Percentiles rank a stretch among this genome's conserved stretches.
Evolutionary conservation across 2,797 vertebrate genomes (phyloP).

Genomic region (Threskiornis aethiopicus): DNA sequence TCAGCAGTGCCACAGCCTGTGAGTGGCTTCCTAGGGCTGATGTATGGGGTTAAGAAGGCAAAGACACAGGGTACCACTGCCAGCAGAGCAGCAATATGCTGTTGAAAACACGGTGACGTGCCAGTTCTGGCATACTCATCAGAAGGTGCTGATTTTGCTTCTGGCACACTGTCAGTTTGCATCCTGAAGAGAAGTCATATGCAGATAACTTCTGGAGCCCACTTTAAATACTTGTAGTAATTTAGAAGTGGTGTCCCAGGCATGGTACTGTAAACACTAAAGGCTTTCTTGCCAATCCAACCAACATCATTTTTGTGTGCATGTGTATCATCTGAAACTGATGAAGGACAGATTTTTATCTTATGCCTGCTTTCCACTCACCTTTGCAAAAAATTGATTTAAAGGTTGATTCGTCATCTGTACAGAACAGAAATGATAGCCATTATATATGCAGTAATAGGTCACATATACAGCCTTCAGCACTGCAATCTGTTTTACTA

Average conservation of each 20-base stretch:
- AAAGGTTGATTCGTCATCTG: slow-evolving; percentile 56
- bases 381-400: slow-evolving; percentile 51
- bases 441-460: slow-evolving; percentile 56
- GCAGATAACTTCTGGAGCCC: background rate
- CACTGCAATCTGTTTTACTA: slow-evolving; percentile 23
- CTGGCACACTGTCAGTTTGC: background rate
- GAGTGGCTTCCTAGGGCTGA: background rate
- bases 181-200: background rate
- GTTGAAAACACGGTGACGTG: fast-evolving
- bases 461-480: slow-evolving; percentile 27
- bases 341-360: slow-evolving; percentile 33
- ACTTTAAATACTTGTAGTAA: background rate
- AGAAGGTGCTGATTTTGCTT: background rate
- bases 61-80: background rate
- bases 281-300: background rate
- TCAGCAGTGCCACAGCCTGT: background rate
- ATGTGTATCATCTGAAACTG: background rate
- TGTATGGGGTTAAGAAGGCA: background rate
- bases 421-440: slow-evolving; percentile 16
- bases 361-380: slow-evolving; percentile 38
- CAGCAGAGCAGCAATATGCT: background rate
- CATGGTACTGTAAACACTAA: background rate
- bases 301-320: background rate
- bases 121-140: fast-evolving
- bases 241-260: background rate